phyloP scores from a whole-genome alignment of 2,113 vertebrate species.

The Mormoops blainvillei region DNA sequence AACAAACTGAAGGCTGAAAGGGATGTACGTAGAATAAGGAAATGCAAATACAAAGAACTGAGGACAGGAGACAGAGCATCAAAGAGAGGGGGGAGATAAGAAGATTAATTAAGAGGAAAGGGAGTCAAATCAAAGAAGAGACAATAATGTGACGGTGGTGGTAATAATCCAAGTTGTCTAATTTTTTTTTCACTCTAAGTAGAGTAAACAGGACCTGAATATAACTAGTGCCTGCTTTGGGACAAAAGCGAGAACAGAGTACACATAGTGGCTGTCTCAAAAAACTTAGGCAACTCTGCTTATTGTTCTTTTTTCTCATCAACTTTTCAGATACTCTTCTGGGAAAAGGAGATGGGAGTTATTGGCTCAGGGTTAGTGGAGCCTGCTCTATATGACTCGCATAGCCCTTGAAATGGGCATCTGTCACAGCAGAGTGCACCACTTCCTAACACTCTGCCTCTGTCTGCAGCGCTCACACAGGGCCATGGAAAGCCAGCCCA shows the following conservation, averaged over 20 bases:
- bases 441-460: neutral
- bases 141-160: too few relatives aligned
- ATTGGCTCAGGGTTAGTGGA: neutral
- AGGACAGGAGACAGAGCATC: slow-evolving; percentile 1
- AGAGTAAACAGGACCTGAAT: neutral
- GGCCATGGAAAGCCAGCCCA: neutral
- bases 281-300: neutral
- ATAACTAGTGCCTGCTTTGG: neutral
- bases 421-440: neutral
- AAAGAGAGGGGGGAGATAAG: neutral
- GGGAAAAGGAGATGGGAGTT: neutral
- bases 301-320: neutral
- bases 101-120: neutral
- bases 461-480: neutral
- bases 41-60: neutral
- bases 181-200: neutral
- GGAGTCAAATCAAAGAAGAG: neutral
- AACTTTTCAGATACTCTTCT: neutral
- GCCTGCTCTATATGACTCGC: neutral
- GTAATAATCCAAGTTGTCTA: neutral
- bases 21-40: neutral
- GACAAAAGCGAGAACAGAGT: neutral
- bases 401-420: neutral
- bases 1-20: neutral
- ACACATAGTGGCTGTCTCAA: neutral